A percentile compares a stretch with the other conserved stretches of the same genome.
Conservation (phyloP, 1,140 invertebrate species). For the Elymnias hypermnestra region DNA sequence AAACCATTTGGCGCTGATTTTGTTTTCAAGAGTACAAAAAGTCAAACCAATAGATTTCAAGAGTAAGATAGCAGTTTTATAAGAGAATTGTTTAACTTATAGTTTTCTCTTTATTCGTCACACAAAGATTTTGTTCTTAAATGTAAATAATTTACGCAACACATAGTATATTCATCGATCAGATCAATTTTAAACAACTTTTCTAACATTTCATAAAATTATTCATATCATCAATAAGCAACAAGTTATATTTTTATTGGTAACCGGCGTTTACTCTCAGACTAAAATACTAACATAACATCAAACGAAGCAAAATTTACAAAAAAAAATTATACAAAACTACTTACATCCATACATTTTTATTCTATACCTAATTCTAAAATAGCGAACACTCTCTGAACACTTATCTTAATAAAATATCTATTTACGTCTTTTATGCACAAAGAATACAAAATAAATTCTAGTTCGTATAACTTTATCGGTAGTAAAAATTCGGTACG, state of each 20-base stretch:
- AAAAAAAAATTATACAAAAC: constrained; percentile 54
- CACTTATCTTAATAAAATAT: constrained; percentile 45
- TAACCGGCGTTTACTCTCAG: constrained; percentile 74
- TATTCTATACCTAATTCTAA: constrained; percentile 41
- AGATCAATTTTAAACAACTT: constrained; percentile 59
- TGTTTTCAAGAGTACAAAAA: no score
- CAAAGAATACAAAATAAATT: constrained; percentile 44
- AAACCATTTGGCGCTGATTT: no score
- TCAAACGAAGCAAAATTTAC: constrained; percentile 67
- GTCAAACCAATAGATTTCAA: no score
- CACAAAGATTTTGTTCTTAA: background rate
- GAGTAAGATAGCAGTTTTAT: no score
- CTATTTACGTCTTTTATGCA: constrained; percentile 45
- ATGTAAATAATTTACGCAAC: constrained; percentile 62
- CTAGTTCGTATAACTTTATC: constrained; percentile 50
- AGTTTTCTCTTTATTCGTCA: background rate
- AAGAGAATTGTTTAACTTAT: no score
- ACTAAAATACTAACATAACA: constrained; percentile 72
- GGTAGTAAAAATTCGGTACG: constrained; percentile 68
- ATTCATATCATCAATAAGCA: constrained; percentile 73
- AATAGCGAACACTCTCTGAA: constrained; percentile 64
- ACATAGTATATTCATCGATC: constrained; percentile 49
- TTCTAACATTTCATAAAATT: constrained; percentile 71
- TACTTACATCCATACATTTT: constrained; percentile 59
- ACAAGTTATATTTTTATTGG: constrained; percentile 74